Percentiles rank a stretch among this genome's conserved stretches.
Conservation (phyloP, 2,888 invertebrate genomes). For the Brachycybe producta region DNA sequence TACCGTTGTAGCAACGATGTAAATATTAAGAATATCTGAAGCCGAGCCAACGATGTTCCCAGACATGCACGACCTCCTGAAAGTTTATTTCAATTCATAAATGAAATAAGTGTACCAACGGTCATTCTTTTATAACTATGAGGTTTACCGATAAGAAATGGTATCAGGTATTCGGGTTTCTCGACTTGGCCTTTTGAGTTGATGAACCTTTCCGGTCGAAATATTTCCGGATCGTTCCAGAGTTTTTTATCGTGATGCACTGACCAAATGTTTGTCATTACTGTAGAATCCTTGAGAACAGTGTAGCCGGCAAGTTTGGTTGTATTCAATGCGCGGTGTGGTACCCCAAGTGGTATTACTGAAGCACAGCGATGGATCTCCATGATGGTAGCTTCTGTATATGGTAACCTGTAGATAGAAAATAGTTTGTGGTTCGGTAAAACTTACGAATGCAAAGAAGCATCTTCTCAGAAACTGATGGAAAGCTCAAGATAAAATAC, state of each 20-base stretch:
- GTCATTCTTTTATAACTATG: too few species aligned
- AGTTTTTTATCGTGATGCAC: constrained; percentile 10
- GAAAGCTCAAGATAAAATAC: not conserved
- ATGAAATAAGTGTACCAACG: too few species aligned
- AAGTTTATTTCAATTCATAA: too few species aligned
- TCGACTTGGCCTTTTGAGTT: not conserved
- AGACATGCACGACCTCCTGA: too few species aligned
- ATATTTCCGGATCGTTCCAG: constrained; percentile 4
- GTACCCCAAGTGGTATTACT: constrained; percentile 23
- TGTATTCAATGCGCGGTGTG: constrained; percentile 23
- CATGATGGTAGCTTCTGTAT: constrained; percentile 25
- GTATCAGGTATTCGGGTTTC: constrained; percentile 9
- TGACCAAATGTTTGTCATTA: constrained; percentile 25
- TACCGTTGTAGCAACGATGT: too few species aligned
- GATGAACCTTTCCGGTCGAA: constrained; percentile 16
- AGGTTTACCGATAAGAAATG: constrained; percentile 2
- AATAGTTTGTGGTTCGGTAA: not conserved
- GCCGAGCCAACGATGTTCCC: too few species aligned
- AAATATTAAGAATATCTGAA: too few species aligned
- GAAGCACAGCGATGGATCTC: constrained; percentile 25
- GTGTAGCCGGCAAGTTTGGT: constrained; percentile 24
- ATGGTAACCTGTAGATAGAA: constrained; percentile 2
- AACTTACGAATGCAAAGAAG: not conserved
- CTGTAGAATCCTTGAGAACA: constrained; percentile 24
- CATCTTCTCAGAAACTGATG: not conserved